phyloP scores from a whole-genome alignment of 2,113 vertebrate species.

The Myrmecophaga tridactyla region DNA sequence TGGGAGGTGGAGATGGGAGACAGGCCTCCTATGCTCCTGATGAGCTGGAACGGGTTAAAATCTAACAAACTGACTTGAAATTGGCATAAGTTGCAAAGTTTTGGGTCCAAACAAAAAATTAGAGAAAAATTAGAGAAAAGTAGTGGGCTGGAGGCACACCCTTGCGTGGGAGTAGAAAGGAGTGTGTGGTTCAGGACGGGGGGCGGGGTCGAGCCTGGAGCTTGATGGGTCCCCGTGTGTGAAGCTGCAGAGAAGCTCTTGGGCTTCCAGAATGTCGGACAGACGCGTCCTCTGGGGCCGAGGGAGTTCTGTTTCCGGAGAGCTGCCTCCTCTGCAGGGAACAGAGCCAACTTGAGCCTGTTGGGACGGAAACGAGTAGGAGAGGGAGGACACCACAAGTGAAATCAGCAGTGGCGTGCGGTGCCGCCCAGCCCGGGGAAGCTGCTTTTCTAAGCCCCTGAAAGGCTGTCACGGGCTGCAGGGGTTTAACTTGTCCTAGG shows the following conservation, averaged over 20 bases:
- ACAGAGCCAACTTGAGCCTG: not conserved
- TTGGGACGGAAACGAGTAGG: not conserved
- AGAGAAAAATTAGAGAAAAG: no score
- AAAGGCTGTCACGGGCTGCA: not conserved
- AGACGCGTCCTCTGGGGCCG: not conserved
- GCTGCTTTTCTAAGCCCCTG: not conserved
- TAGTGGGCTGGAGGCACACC: not conserved
- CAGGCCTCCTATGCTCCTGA: not conserved
- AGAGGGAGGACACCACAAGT: not conserved
- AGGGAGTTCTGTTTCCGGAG: not conserved
- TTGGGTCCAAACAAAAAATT: not conserved
- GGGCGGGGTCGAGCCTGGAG: no score
- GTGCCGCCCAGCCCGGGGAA: not conserved
- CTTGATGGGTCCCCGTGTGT: not conserved
- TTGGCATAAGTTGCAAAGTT: not conserved
- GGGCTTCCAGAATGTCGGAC: not conserved
- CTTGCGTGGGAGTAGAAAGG: not conserved
- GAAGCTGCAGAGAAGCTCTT: not conserved
- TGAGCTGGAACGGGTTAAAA: not conserved
- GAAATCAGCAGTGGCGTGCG: not conserved
- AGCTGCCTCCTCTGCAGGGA: not conserved
- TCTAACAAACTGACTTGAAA: not conserved
- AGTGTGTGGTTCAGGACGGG: no score
- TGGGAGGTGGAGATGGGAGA: not conserved
- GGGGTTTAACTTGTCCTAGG: not conserved